Evolutionary conservation across 1,140 invertebrate genomes (phyloP), one percentile per base, ranked within the genome.

Genomic region (Bombus balteatus): DNA sequence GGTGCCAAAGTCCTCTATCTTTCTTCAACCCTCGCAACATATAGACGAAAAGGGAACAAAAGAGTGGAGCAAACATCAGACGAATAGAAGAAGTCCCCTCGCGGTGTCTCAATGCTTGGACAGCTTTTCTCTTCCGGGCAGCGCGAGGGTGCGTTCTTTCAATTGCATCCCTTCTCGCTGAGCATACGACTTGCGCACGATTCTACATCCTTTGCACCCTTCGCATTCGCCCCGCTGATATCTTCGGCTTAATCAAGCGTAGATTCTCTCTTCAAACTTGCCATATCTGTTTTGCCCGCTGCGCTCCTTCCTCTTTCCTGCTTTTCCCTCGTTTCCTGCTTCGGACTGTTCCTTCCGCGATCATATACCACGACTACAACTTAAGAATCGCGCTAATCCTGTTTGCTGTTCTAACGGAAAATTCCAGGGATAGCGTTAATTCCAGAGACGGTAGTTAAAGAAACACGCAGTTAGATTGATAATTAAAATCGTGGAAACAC

Each of bases 241-340:
- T 90, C 90, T 92, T 89, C 84, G 87, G 88, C 90, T 93, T 92
- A 92, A 93, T 92, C 91, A 93, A 93, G 88, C 91, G 87, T 79
- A 57, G 13, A 13, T 4, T 28, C 18, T 39, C n/a, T 15, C 15
- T 57, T 39, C 34, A 28, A 72, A 34, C 37, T 41, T 3, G 22
- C 25, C 34, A 13, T 28, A 25, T 13, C 43, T 25, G 18, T 53
- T 37, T 34, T 3, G 18, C 32, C 9, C 41, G 22, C 37, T 18
- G 32, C 3, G 13, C 9, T 39, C 34, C 4, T 15, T 34, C 28
- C 57, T 53, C 8, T 10, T 68, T 47, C n/a, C 18, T 13, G 2
- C 28, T n/a, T 34, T 3, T 22, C 25, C 10, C n/a, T 34, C 62
- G 47, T 53, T 22, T 53, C 34, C 37, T 71, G 41, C 32, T 28